Evolutionary conservation across 2,113 vertebrate genomes (phyloP).

Genomic region (Donacobius atricapilla): DNA sequence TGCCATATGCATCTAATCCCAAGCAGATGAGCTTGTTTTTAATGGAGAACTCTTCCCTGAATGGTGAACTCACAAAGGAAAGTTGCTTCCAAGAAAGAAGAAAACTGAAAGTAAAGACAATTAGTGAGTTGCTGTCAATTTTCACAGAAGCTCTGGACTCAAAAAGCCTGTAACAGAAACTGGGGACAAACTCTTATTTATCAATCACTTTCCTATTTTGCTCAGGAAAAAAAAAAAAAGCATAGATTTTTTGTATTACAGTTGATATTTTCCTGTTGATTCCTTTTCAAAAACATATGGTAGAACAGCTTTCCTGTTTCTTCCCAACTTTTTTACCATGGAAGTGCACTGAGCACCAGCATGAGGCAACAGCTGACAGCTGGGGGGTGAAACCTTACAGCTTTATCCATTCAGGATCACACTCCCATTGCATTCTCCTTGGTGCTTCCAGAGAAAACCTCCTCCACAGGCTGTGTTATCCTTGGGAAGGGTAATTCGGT

Average conservation of each 20-base stretch:
- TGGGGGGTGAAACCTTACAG: not conserved
- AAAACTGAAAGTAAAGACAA: not conserved
- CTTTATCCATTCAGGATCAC: not conserved
- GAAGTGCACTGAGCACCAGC: not conserved
- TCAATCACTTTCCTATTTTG: not conserved
- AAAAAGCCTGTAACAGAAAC: not conserved
- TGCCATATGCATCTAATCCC: not conserved
- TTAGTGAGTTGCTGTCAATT: not conserved
- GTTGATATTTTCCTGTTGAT: not conserved
- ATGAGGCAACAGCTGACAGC: not conserved
- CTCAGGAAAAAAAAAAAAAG: fast-evolving
- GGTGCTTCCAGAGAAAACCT: not conserved
- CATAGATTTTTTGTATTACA: not conserved
- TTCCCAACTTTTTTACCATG: not conserved
- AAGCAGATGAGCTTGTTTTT: constrained; percentile 11
- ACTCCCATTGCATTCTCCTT: not conserved
- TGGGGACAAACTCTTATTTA: not conserved
- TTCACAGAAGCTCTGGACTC: not conserved
- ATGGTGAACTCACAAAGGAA: not conserved
- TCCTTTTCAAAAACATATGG: not conserved
- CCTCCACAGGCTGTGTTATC: not conserved
- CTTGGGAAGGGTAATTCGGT: not conserved
- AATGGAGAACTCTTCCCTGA: not conserved
- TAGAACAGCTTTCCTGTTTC: not conserved
- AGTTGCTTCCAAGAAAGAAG: not conserved